Percentiles rank a stretch among this genome's conserved stretches.
phyloP scores from a whole-genome alignment of 2,113 vertebrate species.

The Callipepla squamata region DNA sequence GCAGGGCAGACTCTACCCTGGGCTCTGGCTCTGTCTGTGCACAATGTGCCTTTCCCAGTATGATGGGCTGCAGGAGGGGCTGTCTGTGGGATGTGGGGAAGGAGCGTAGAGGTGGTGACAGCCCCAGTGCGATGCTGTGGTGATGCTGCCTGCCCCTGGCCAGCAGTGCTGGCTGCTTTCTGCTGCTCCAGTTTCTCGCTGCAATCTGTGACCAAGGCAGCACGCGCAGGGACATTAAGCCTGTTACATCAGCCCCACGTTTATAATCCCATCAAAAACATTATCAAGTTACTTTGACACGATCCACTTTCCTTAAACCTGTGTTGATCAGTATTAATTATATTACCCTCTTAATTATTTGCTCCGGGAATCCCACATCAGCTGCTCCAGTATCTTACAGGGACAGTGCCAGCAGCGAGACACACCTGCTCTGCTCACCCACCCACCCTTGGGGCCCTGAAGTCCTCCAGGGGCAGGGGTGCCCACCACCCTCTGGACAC shows the following conservation, averaged over 20 bases:
- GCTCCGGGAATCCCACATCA: slow-evolving; percentile 49
- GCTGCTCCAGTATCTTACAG: slow-evolving; percentile 27
- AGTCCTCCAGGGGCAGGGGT: rapidly evolving
- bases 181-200: slow-evolving; percentile 35
- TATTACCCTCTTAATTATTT: slow-evolving; percentile 73
- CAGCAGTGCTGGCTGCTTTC: not conserved
- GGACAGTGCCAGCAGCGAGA: not conserved
- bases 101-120: rapidly evolving
- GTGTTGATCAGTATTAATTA: slow-evolving; percentile 71
- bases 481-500: rapidly evolving
- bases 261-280: slow-evolving; percentile 69
- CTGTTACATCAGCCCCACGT: slow-evolving; percentile 55
- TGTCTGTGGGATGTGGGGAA: not conserved
- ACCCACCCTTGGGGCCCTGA: not conserved
- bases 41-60: rapidly evolving
- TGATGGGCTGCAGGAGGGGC: not conserved
- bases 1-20: not conserved
- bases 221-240: slow-evolving; percentile 22
- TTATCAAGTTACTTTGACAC: slow-evolving; percentile 70
- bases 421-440: not conserved
- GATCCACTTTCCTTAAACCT: slow-evolving; percentile 70
- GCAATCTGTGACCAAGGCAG: not conserved
- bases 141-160: not conserved
- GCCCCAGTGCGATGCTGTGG: rapidly evolving
- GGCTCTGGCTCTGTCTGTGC: not conserved